A percentile compares a stretch with the other conserved stretches of the same genome.
These are phyloP conservation scores for Triplophysa rosa DNA, from an alignment of 2,113 vertebrate genomes.

Conservation along the genomic window DNA sequence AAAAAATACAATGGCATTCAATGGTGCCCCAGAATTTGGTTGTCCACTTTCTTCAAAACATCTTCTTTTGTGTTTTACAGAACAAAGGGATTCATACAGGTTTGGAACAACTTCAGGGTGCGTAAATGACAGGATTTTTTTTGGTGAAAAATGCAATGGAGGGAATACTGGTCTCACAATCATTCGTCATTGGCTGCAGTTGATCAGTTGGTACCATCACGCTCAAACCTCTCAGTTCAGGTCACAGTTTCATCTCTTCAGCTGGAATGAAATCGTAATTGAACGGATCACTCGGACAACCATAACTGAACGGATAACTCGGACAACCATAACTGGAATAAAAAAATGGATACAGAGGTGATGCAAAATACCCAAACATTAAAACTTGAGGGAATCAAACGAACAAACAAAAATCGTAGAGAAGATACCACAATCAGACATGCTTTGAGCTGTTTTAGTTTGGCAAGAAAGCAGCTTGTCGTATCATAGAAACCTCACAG, in stretches of 20 bases:
- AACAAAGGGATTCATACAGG: background rate
- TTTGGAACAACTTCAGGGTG: too few species aligned
- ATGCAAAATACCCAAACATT: conserved; percentile 74
- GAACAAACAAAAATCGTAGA: conserved; percentile 60
- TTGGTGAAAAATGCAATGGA: conserved; percentile 13
- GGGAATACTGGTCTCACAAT: conserved; percentile 58
- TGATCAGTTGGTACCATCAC: conserved; percentile 73
- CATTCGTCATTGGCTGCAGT: conserved; percentile 59
- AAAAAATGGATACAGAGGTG: conserved; percentile 73
- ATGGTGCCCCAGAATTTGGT: too few species aligned
- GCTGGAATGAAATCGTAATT: conserved; percentile 71
- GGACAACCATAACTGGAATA: conserved; percentile 74
- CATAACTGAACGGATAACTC: conserved; percentile 68
- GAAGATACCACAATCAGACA: conserved; percentile 74
- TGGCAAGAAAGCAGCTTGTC: conserved; percentile 80
- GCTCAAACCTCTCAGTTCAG: conserved; percentile 64
- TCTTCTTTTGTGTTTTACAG: too few species aligned
- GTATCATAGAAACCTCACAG: conserved; percentile 81
- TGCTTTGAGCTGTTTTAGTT: conserved; percentile 77
- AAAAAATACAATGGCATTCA: too few species aligned
- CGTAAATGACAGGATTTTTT: too few species aligned
- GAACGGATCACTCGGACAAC: conserved; percentile 69
- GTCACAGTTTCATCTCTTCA: conserved; percentile 70
- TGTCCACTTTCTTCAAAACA: too few species aligned
- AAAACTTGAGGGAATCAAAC: conserved; percentile 55